Conservation (phyloP, 2,113 vertebrate species). For the Semicossyphus pulcher region DNA sequence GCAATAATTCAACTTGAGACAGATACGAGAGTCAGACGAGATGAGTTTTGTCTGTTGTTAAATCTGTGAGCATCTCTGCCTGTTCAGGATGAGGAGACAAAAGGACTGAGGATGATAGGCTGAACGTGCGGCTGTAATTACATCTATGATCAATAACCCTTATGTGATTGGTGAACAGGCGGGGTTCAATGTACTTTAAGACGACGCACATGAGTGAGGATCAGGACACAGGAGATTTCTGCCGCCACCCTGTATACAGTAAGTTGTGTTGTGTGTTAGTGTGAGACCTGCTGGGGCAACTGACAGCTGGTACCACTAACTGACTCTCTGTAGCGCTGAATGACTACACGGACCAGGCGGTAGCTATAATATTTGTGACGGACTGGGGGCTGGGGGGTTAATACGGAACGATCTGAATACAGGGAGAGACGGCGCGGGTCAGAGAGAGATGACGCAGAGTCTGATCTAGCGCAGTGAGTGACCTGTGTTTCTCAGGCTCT, state of each 20-base stretch:
- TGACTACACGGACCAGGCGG: too few relatives aligned
- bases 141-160: neutral
- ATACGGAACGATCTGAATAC: too few relatives aligned
- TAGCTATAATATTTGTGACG: too few relatives aligned
- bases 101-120: constrained; percentile 6
- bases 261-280: neutral
- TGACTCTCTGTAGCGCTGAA: neutral
- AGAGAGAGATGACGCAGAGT: too few relatives aligned
- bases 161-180: neutral
- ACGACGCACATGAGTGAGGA: too few relatives aligned
- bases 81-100: neutral
- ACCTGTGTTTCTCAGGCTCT: too few relatives aligned
- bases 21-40: neutral
- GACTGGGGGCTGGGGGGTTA: too few relatives aligned
- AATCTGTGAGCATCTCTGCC: too few relatives aligned
- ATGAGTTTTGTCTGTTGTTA: neutral
- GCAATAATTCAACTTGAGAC: neutral
- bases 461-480: too few relatives aligned
- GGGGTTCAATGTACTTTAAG: neutral
- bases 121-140: constrained; percentile 1
- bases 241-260: neutral
- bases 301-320: neutral
- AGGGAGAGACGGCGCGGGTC: too few relatives aligned
- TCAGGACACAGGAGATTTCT: too few relatives aligned
- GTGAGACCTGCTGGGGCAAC: neutral